Evolutionary conservation across 2,797 vertebrate species (phyloP), one percentile per base, ranked within the genome.

Genomic region (Columba guinea): DNA sequence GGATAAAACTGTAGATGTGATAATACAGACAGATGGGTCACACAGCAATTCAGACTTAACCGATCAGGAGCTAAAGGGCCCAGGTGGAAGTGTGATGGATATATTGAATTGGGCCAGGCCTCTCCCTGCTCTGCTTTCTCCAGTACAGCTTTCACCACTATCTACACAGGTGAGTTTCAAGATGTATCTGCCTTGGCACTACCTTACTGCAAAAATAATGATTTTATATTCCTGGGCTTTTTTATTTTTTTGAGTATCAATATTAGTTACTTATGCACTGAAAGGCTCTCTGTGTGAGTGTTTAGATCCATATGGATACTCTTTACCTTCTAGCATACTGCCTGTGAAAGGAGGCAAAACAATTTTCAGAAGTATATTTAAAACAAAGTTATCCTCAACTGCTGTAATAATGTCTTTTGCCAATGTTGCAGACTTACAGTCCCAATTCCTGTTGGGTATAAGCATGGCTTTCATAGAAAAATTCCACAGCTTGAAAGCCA

Each of bases 71-170:
- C 81, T 30, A 12, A 95, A 95, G 32, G 96, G 92, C 24, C 59
- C 71, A 18, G 49, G 10, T 71, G 92, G 55, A 98, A 93, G 95
- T 17, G 95, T 98, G n/a, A 96, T 97, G 56, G 98, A 98, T 58
- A 98, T 99, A 52, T 49, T 99, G 76, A 95, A 98, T 11, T 98
- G 98, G 96, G 98, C 98, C 91, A 98, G 93, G 64, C 98, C 98
- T 35, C 95, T 99, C 17, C 98, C 97, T 39, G 97, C 98, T 67
- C 98, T 98, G 6, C 93, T 99, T 81, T 99, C 99, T 60, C 99
- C 99, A 4, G 71, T 99, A 82, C 96, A 88, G 17, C 78, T 94
- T 67, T 95, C 97, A 39, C 95, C 98, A 71, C 39, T 77, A 12
- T 30, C 93, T 18, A 87, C 85, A 9, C 78, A 83, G 71, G 98